Conservation (phyloP, 2,888 invertebrate species). For the Heteromyza rotundicornis region DNA sequence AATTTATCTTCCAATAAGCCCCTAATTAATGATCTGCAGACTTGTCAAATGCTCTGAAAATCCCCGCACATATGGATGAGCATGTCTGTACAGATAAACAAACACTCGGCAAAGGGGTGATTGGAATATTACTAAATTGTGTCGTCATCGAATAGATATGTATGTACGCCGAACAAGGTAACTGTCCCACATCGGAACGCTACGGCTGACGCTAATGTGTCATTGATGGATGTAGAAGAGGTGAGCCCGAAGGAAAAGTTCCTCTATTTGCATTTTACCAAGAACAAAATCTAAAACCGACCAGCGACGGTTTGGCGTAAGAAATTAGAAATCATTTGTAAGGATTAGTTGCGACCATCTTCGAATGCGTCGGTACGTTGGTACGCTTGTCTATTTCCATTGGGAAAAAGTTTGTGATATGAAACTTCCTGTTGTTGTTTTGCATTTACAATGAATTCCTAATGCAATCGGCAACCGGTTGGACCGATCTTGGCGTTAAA, state of each 20-base stretch:
- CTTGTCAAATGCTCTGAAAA: too few relatives aligned
- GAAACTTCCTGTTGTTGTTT: not conserved
- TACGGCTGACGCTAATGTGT: conserved; percentile 4
- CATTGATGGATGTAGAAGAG: conserved; percentile 1
- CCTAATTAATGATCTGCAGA: too few relatives aligned
- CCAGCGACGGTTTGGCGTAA: not conserved
- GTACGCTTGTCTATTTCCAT: too few relatives aligned
- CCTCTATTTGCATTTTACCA: not conserved
- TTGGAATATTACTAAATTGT: not conserved
- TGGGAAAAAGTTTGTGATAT: too few relatives aligned
- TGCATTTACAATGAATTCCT: not conserved
- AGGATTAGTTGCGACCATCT: not conserved
- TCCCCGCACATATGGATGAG: too few relatives aligned
- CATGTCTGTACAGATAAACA: too few relatives aligned
- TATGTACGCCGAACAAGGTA: not conserved
- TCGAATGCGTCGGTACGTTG: not conserved
- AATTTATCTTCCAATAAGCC: too few relatives aligned
- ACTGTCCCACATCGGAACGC: not conserved
- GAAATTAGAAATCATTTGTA: conserved; percentile 1
- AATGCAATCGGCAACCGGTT: not conserved
- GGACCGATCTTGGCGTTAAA: not conserved
- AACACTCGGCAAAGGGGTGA: too few relatives aligned
- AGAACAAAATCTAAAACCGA: too few relatives aligned
- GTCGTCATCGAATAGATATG: not conserved
- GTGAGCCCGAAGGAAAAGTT: too few relatives aligned